Base-by-base conservation (phyloP, 92 coral and sea anemone species). In the Siderastrea radians region DNA sequence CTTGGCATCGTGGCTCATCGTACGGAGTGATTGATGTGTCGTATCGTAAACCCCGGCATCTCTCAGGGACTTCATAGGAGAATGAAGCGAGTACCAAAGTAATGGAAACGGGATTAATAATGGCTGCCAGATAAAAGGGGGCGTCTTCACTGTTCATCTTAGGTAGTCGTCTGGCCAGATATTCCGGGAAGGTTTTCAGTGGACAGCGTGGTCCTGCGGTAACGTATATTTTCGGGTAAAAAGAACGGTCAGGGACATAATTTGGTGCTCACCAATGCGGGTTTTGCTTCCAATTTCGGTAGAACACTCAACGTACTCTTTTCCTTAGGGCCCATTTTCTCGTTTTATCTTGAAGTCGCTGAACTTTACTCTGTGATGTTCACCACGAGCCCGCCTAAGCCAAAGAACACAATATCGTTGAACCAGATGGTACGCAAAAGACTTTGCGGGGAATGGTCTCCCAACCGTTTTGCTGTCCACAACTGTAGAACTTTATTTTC, bases 31-130 rank as follows among this genome's bases (percentile, higher is more conserved):
- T n/a, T 89, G 49, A 85, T 83, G 26, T 53, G 84, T 11, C 59
- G 48, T 3, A 88, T 88, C 7, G 83, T 2, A 12, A 88, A 58
- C 1, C 60, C 68, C 75, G 49, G 62, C 75, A 15, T 44, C 5
- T 38, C 71, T 58, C 88, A 82, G 75, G 4, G 17, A 59, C 57
- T 89, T 89, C 93, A 84, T 83, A 84, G 84, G 77, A 5, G 48
- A 14, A 0, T 80, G 73, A 44, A 69, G 75, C 1, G 81, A 89
- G 26, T 60, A 19, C 47, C 89, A 83, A 85, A 43, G 76, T 59
- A 13, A 44, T 11, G 75, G 74, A 44, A 48, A 19, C 7, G 3
- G 75, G 89, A 49, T 76, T 85, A 57, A 38, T 26, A 54, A 75
- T 75, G 7, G 44, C 2, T 62, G 71, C 75, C n/a, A n/a, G n/a